Evolutionary conservation across 2,888 invertebrate genomes (phyloP), one percentile per base, ranked within the genome.

Genomic region (Scelioninae gen. 1): DNA sequence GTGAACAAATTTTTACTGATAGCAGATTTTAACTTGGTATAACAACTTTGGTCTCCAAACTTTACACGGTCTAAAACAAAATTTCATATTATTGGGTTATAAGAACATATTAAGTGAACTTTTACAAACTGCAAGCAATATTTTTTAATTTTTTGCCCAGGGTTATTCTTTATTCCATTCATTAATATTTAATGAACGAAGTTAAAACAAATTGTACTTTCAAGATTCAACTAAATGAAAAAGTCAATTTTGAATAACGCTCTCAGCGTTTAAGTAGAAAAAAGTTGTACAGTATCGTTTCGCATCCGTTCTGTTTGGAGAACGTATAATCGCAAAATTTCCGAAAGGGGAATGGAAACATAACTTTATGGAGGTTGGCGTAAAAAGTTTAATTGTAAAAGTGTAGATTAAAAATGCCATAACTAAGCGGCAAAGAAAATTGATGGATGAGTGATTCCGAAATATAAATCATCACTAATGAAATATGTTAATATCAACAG

Each of bases 361-460:
- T 5, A 68, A 68, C 68, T 66, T 66, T 66, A 66, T 31, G 34
- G 43, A 55, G 29, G 23, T 29, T 43, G 32, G 43, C 45, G 29
- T 68, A 49, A 68, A 68, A 68, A 68, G 68, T 68, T 68, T 68
- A 68, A 68, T 68, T 68, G 43, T 11, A 43, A 66, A 66, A 43
- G 53, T 66, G 53, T 51, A 65, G 65, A 55, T 66, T 53, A 55
- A 43, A 53, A 53, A 53, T 65, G 16, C 34, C 13, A 23, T 23
- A 31, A 43, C 66, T 55, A 55, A 55, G 15, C 6, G 31, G 31
- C n/a, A 8, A 65, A 55, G 66, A 66, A 53, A 43, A 66, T 65
- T 55, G 29, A 66, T 55, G 43, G 40, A 13, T 53, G 53, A 55
- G 40, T 66, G 7, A 13, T 55, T 66, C n/a, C 10, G 10, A 34